phyloP scores from a whole-genome alignment of 2,113 vertebrate genomes.

The Emberiza fucata region DNA sequence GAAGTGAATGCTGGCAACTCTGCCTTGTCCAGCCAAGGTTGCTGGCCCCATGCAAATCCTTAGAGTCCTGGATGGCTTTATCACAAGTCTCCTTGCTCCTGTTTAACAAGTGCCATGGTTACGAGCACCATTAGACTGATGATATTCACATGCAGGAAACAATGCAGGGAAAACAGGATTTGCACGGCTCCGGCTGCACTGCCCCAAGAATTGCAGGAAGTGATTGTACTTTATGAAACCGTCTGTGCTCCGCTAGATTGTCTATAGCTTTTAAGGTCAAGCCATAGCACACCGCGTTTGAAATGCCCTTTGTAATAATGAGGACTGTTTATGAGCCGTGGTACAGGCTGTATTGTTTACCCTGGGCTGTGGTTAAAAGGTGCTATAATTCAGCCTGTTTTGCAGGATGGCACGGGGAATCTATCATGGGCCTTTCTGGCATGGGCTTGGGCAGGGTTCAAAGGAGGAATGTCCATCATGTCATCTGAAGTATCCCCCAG shows the following conservation, averaged over 20 bases:
- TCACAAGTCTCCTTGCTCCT: conserved; percentile 66
- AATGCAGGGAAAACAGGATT: conserved; percentile 98
- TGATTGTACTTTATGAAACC: conserved; percentile 98
- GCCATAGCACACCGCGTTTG: conserved; percentile 72
- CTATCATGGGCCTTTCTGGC: conserved; percentile 69
- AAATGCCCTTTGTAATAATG: conserved; percentile 82
- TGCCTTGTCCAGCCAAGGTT: background rate
- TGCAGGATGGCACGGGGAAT: conserved; percentile 72
- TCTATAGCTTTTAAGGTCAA: conserved; percentile 85
- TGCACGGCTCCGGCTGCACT: conserved; percentile 93
- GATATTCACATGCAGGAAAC: conserved; percentile 89
- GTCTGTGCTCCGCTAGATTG: conserved; percentile 88
- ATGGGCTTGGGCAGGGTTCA: conserved; percentile 64
- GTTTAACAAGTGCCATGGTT: conserved; percentile 83
- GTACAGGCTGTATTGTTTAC: conserved; percentile 82
- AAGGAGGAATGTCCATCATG: conserved; percentile 56
- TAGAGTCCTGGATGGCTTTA: conserved; percentile 64
- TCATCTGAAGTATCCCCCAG: background rate
- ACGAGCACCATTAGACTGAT: conserved; percentile 79
- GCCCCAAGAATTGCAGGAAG: conserved; percentile 99
- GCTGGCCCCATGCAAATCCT: conserved; percentile 40
- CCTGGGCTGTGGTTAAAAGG: conserved; percentile 56
- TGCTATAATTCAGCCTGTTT: conserved; percentile 66
- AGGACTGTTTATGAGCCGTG: conserved; percentile 75
- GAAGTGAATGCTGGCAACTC: background rate